phyloP scores from a whole-genome alignment of 2,113 vertebrate species.

The Tachycineta bicolor region DNA sequence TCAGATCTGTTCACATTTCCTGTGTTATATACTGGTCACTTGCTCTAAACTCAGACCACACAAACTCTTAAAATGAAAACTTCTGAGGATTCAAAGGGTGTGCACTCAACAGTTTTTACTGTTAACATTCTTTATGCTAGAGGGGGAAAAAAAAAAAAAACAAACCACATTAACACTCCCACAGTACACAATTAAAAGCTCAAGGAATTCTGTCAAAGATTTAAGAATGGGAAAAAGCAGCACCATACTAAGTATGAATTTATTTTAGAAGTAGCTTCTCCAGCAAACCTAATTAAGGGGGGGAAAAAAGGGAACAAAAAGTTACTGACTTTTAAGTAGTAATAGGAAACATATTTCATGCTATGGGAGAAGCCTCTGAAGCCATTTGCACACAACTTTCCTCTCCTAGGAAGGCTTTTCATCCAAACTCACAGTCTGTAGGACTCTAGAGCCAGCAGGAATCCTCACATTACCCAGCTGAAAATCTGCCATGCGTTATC shows the following conservation, averaged over 20 bases:
- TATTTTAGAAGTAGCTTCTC: neutral
- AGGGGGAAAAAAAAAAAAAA: fast-evolving
- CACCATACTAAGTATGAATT: neutral
- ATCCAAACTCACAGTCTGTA: neutral
- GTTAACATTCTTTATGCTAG: neutral
- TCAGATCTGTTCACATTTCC: neutral
- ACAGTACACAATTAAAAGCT: neutral
- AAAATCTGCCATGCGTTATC: slow-evolving; percentile 5
- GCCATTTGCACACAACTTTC: neutral
- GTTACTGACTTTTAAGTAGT: neutral
- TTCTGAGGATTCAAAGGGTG: neutral
- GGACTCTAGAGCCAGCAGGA: neutral
- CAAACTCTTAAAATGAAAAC: neutral
- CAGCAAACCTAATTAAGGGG: neutral
- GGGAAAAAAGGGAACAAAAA: neutral
- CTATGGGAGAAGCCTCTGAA: neutral
- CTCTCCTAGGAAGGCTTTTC: neutral
- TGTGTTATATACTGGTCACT: neutral
- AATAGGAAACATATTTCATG: neutral
- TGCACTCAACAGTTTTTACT: neutral
- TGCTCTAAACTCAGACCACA: neutral
- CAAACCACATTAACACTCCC: neutral
- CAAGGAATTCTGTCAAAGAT: neutral
- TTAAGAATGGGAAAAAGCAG: neutral
- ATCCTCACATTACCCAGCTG: neutral